Base-by-base conservation (phyloP, 2,113 vertebrate species). In the Sinocyclocheilus anshuiensis region DNA sequence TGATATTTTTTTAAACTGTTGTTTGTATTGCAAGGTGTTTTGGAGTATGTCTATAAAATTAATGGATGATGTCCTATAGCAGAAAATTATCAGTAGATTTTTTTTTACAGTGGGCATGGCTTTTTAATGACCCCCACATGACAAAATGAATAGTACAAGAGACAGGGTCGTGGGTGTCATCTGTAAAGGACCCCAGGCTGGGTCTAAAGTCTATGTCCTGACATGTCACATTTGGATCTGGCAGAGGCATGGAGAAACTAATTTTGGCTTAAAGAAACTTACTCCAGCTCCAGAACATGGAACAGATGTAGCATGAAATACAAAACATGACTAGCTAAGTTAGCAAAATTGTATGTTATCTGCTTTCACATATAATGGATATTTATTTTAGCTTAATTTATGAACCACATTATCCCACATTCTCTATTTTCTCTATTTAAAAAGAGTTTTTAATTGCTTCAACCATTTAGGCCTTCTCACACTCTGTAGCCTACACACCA, bases 201-300 rank as follows among this genome's bases (percentile, higher is more conserved):
- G 22, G 42, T 22, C 69, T 75, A 50, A n/a, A 42, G 75, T 20
- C 22, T 9, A 29, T 26, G 0, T 22, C 24, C 50, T 89, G 90
- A 82, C 65, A 75, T 77, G 29, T 74, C 69, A 78, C 57, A 79
- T 48, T 87, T 75, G 33, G 36, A 50, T 65, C 65, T 29, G 72
- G 59, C 45, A 72, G 85, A 59, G 61, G 42, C 39, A 71, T 20
- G 61, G 24, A 13, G 39, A 39, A 84, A 67, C 22, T 65, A 3
- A 79, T 39, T 79, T 79, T 20, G 22, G 63, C 18, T 71, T 26
- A 50, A 77, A 85, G 22, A 26, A 48, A 13, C 11, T 42, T 4
- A 76, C n/a, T 61, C 24, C 39, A 33, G 20, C 22, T 26, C n/a
- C 2, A 20, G 59, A 65, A 26, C 13, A 65, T 26, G 36, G 20